These are phyloP conservation scores for Yponomeuta evonymella DNA, from an alignment of 2,888 invertebrate species.

Conservation along the genomic window DNA sequence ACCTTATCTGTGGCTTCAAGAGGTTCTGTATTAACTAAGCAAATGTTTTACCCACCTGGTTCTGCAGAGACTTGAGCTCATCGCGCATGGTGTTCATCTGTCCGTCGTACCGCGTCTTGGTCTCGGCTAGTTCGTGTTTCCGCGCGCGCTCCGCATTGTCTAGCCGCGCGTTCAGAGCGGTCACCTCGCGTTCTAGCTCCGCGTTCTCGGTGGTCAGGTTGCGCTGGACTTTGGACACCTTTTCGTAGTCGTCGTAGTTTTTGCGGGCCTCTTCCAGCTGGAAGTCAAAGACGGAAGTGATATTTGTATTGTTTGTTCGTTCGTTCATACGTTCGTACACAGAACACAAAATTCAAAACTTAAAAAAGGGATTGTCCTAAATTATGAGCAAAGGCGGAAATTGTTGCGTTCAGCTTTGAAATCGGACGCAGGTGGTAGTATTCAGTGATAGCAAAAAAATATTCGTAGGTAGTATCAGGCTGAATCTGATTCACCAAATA, in stretches of 20 bases:
- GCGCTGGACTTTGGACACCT: constrained; percentile 88
- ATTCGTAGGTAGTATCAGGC: too few species aligned
- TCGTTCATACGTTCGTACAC: too few species aligned
- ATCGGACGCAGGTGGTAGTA: too few species aligned
- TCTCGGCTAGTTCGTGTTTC: constrained; percentile 86
- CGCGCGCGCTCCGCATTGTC: constrained; percentile 82
- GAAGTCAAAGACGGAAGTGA: background rate
- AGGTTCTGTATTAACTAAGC: background rate
- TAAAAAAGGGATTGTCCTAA: too few species aligned
- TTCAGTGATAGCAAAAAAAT: too few species aligned
- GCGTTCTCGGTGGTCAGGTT: constrained; percentile 85
- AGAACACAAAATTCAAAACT: too few species aligned
- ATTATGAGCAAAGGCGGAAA: too few species aligned
- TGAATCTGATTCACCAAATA: too few species aligned
- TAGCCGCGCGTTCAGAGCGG: constrained; percentile 79
- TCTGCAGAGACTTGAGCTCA: constrained; percentile 88
- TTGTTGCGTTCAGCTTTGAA: too few species aligned
- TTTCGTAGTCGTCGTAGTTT: constrained; percentile 90
- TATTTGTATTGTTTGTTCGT: background rate
- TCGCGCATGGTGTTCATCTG: constrained; percentile 87
- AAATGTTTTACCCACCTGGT: constrained; percentile 69
- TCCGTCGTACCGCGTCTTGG: constrained; percentile 89
- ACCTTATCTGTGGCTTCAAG: too few species aligned
- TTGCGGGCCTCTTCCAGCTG: constrained; percentile 86
- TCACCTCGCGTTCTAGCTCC: constrained; percentile 84